Conservation (phyloP, 37 sponge, comb jelly and placozoan species). For the Dysidea cf. avara region DNA sequence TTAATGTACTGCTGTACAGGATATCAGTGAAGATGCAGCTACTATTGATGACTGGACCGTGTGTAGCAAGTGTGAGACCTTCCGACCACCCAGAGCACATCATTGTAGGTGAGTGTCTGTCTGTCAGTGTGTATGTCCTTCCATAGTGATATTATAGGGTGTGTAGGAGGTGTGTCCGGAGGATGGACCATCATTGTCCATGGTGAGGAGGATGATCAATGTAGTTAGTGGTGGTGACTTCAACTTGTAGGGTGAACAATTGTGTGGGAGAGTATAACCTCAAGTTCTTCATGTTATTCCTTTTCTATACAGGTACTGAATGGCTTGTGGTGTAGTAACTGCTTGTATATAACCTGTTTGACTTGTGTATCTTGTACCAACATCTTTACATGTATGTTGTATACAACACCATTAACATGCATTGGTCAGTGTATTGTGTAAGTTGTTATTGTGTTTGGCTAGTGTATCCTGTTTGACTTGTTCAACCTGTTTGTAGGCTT, state of each 20-base stretch:
- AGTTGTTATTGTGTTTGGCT: background rate
- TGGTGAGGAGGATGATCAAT: slow-evolving; percentile 33
- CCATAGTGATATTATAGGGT: slow-evolving; percentile 30
- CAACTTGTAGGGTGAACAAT: slow-evolving; percentile 68
- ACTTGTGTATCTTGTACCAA: too few species aligned
- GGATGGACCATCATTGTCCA: slow-evolving; percentile 93
- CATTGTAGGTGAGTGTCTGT: slow-evolving; percentile 69
- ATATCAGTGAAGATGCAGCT: slow-evolving; percentile 44
- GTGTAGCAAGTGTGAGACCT: slow-evolving; percentile 81
- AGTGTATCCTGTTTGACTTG: background rate
- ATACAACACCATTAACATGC: too few species aligned
- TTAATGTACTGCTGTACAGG: too few species aligned
- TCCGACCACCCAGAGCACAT: slow-evolving; percentile 82
- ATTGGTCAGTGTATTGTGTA: too few species aligned
- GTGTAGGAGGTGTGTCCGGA: slow-evolving; percentile 79
- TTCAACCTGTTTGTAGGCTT: slow-evolving; percentile 39
- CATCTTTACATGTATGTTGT: too few species aligned
- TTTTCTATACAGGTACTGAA: slow-evolving; percentile 67
- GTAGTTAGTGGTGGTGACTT: background rate
- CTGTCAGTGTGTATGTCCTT: background rate
- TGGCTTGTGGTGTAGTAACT: too few species aligned
- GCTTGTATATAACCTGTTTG: too few species aligned
- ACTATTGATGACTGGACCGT: slow-evolving; percentile 71
- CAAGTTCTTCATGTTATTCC: slow-evolving; percentile 79
- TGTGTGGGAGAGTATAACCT: slow-evolving; percentile 81